Evolutionary conservation across 2,797 vertebrate genomes (phyloP).

Genomic region (Australoheros facetus): DNA sequence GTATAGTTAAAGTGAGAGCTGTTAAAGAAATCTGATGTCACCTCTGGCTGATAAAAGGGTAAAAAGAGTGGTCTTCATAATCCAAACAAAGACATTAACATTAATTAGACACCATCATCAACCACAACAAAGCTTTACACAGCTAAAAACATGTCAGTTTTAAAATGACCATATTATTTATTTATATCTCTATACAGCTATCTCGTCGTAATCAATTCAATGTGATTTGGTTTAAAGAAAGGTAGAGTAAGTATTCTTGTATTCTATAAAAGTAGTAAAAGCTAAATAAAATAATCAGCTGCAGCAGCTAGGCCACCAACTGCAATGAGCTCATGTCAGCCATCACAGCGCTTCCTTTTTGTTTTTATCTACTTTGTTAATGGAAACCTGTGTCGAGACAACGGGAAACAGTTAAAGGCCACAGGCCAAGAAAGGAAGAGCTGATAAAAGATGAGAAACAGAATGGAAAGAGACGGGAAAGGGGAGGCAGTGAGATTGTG

Average conservation of each 20-base stretch:
- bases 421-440: conserved; percentile 22
- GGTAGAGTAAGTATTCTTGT: not conserved
- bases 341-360: conserved; percentile 38
- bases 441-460: conserved; percentile 31
- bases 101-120: not conserved
- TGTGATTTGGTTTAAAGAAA: not conserved
- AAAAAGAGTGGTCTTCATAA: not conserved
- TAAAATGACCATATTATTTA: not conserved
- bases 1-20: conserved; percentile 6
- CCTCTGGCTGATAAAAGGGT: not conserved
- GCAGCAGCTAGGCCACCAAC: conserved; percentile 33
- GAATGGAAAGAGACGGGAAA: conserved; percentile 1
- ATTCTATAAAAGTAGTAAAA: not conserved
- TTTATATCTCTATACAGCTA: too few relatives aligned
- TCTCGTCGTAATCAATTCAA: not conserved
- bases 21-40: conserved; percentile 25
- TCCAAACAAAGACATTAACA: not conserved
- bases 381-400: conserved; percentile 46
- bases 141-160: not conserved
- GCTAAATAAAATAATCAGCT: conserved; percentile 15
- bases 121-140: not conserved
- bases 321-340: conserved; percentile 53
- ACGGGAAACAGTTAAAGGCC: conserved; percentile 15
- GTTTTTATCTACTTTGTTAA: conserved; percentile 32
- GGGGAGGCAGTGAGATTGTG: not conserved